Conservation (phyloP, 1,140 invertebrate species). For the Capitella teleta region DNA sequence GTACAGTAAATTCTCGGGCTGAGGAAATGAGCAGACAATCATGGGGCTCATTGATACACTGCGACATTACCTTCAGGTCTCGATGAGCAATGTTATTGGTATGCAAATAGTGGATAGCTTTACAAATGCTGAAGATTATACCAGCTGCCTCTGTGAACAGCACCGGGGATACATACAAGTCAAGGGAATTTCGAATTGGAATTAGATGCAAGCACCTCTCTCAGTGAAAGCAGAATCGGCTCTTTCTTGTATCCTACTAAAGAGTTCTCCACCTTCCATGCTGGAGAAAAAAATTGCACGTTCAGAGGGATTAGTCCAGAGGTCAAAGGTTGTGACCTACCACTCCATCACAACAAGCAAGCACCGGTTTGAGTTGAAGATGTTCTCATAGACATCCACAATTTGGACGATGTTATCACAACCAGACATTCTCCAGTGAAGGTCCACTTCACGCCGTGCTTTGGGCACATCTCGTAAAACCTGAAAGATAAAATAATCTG, state of each 20-base stretch:
- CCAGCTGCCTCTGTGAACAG: constrained; percentile 65
- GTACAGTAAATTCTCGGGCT: constrained; percentile 52
- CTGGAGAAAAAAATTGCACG: constrained; percentile 43
- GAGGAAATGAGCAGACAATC: neutral
- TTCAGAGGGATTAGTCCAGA: neutral
- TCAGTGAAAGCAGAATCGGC: constrained; percentile 89
- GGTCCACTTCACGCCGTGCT: constrained; percentile 83
- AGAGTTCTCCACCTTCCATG: constrained; percentile 94
- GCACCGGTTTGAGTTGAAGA: constrained; percentile 77
- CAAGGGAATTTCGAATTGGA: too few species aligned
- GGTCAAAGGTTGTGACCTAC: constrained; percentile 44
- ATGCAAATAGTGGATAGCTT: constrained; percentile 90
- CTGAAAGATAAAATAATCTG: constrained; percentile 46
- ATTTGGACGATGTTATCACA: constrained; percentile 88
- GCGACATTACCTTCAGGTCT: constrained; percentile 84
- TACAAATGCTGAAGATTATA: constrained; percentile 91
- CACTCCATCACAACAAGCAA: constrained; percentile 96
- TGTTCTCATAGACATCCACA: constrained; percentile 93
- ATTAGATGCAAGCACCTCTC: too few species aligned
- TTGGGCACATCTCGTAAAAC: constrained; percentile 83
- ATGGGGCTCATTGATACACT: constrained; percentile 27
- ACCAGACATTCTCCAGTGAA: constrained; percentile 78
- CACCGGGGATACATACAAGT: too few species aligned
- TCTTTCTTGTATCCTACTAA: constrained; percentile 89
- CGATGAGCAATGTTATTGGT: constrained; percentile 91